Conservation (phyloP, 2,797 vertebrate genomes). For the Sternotherus odoratus region DNA sequence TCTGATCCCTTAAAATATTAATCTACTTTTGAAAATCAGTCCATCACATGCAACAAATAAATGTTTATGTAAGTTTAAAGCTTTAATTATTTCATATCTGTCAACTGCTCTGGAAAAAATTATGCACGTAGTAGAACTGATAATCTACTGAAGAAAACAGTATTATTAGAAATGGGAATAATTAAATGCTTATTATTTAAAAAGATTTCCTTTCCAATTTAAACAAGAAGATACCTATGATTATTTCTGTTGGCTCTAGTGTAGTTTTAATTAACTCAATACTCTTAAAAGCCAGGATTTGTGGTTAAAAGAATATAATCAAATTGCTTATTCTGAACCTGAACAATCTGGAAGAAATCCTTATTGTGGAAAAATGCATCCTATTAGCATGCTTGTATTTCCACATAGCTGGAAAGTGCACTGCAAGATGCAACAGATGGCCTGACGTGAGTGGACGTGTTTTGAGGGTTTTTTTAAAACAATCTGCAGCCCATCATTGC, state of each 20-base stretch:
- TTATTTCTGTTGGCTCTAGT: not conserved
- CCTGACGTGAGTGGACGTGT: constrained; percentile 73
- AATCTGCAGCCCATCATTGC: constrained; percentile 71
- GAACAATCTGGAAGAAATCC: constrained; percentile 39
- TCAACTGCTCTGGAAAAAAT: not conserved
- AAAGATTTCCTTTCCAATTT: not conserved
- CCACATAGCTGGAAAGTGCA: constrained; percentile 65
- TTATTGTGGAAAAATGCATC: not conserved
- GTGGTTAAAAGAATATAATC: constrained; percentile 53
- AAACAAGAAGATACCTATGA: not conserved
- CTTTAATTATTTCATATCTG: constrained; percentile 9
- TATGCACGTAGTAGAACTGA: not conserved
- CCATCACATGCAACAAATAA: not conserved
- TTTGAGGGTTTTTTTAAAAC: constrained; percentile 51
- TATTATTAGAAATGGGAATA: not conserved
- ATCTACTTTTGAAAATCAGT: not conserved
- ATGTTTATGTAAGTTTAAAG: constrained; percentile 12
- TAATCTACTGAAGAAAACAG: not conserved
- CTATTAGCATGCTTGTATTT: constrained; percentile 74
- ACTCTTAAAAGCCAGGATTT: constrained; percentile 29
- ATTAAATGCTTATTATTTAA: not conserved
- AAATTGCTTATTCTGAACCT: constrained; percentile 61
- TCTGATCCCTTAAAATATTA: constrained; percentile 41
- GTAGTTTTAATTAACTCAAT: not conserved
- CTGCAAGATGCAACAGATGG: constrained; percentile 82